A percentile compares a stretch with the other conserved stretches of the same genome.
Conservation (phyloP, 35 echinoderm and acorn worm species). For the Holothuria glaberrima region DNA sequence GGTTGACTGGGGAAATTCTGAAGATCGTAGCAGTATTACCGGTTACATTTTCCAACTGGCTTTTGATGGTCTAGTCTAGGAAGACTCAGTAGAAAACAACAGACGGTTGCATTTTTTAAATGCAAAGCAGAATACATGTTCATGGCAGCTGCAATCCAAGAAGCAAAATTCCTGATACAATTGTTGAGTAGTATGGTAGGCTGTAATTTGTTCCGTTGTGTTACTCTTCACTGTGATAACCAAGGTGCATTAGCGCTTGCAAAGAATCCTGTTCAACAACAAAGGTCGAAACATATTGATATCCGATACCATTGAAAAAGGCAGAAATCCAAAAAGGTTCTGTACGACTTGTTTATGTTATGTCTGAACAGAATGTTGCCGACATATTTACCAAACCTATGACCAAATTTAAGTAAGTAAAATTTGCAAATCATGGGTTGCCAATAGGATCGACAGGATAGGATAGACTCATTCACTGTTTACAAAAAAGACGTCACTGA, state of each 20-base stretch:
- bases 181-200: slow-evolving; percentile 6
- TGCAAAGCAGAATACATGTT: slow-evolving; percentile 48
- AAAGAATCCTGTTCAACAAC: slow-evolving; percentile 1
- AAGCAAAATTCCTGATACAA: slow-evolving; percentile 57
- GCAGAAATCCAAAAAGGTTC: background rate
- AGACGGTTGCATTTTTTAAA: slow-evolving; percentile 25
- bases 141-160: slow-evolving; percentile 49
- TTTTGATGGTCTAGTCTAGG: slow-evolving; percentile 38
- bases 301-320: slow-evolving; percentile 51
- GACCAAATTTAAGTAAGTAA: background rate
- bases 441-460: background rate
- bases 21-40: slow-evolving; percentile 39
- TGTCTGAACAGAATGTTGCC: background rate
- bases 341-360: background rate
- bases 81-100: slow-evolving; percentile 48
- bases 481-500: background rate
- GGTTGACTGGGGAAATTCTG: slow-evolving; percentile 24
- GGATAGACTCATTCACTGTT: background rate
- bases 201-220: background rate
- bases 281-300: slow-evolving; percentile 42
- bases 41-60: slow-evolving; percentile 39
- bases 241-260: slow-evolving; percentile 42
- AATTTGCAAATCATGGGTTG: background rate
- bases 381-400: background rate
- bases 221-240: background rate